A percentile compares a stretch with the other conserved stretches of the same genome.
phyloP scores from a whole-genome alignment of 2,888 invertebrate species.

The Phalera bucephala region DNA sequence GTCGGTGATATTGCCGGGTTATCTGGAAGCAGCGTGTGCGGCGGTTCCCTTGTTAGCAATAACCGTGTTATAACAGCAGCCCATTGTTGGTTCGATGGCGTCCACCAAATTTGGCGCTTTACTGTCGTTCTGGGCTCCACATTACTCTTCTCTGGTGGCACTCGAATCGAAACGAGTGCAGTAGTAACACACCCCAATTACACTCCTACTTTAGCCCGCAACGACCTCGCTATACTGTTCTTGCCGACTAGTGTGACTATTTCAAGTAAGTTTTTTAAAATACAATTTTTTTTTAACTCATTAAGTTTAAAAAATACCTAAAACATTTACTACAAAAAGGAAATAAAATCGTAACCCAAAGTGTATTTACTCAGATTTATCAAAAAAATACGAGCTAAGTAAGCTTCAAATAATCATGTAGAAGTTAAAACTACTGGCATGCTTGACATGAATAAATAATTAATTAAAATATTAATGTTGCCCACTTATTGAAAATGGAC shows the following conservation, averaged over 20 bases:
- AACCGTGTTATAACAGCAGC: constrained; percentile 52
- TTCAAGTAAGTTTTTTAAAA: constrained; percentile 36
- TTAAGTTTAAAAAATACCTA: background rate
- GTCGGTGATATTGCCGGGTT: constrained; percentile 13
- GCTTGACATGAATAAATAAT: too few relatives aligned
- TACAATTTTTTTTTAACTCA: background rate
- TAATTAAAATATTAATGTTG: too few relatives aligned
- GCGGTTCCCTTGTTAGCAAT: background rate
- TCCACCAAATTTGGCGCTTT: constrained; percentile 35
- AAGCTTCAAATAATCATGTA: too few relatives aligned
- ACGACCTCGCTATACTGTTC: constrained; percentile 52
- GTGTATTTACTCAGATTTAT: too few relatives aligned
- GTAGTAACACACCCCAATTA: constrained; percentile 46
- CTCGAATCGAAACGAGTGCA: constrained; percentile 36
- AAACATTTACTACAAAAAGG: too few relatives aligned
- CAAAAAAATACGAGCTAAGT: too few relatives aligned
- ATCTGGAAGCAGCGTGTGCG: background rate
- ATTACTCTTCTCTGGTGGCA: constrained; percentile 44
- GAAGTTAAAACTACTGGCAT: too few relatives aligned
- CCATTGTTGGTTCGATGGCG: constrained; percentile 63
- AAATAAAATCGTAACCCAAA: too few relatives aligned
- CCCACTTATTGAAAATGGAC: too few relatives aligned
- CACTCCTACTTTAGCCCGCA: constrained; percentile 39
- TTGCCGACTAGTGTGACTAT: constrained; percentile 30
- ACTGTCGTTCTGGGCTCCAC: constrained; percentile 50